These are phyloP conservation scores for Gobius niger DNA, from an alignment of 2,113 vertebrate genomes.

Conservation along the genomic window DNA sequence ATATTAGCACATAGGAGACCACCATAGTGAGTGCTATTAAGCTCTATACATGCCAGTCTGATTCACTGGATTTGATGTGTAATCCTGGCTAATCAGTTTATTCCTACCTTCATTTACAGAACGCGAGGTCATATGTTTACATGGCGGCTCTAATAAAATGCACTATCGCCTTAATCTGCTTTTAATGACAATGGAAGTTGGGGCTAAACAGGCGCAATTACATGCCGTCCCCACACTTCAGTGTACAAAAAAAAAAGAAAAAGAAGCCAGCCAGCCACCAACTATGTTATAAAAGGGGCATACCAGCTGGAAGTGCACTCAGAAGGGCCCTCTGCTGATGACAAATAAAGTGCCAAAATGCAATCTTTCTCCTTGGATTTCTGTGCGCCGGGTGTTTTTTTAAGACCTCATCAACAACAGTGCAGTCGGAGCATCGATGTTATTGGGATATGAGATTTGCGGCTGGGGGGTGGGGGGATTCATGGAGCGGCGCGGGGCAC, in stretches of 20 bases:
- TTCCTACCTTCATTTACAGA: conserved; percentile 43
- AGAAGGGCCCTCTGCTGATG: conserved; percentile 13
- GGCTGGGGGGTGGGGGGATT: conserved; percentile 50
- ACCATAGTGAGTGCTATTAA: not conserved
- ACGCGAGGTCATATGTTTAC: conserved; percentile 37
- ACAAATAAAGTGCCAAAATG: conserved; percentile 25
- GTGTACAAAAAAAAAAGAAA: conserved; percentile 7
- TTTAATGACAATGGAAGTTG: conserved; percentile 32
- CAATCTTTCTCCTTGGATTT: conserved; percentile 24
- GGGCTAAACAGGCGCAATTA: conserved; percentile 36
- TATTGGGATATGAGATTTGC: conserved; percentile 60
- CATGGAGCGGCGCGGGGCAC: conserved; percentile 62
- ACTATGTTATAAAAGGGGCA: conserved; percentile 12
- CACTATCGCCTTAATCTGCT: conserved; percentile 36
- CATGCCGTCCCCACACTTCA: conserved; percentile 32
- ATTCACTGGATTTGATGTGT: conserved; percentile 30
- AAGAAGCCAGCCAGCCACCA: not conserved
- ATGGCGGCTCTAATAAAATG: conserved; percentile 41
- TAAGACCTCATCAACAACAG: conserved; percentile 46
- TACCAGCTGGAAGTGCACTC: conserved; percentile 9
- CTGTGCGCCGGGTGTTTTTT: conserved; percentile 22
- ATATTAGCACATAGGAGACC: not conserved
- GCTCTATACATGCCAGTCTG: conserved; percentile 6
- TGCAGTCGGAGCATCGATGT: conserved; percentile 49
- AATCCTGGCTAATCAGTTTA: conserved; percentile 48